A percentile compares a stretch with the other conserved stretches of the same genome.
phyloP scores from a whole-genome alignment of 2,888 invertebrate species.

The Nephrotoma guestfalica region DNA sequence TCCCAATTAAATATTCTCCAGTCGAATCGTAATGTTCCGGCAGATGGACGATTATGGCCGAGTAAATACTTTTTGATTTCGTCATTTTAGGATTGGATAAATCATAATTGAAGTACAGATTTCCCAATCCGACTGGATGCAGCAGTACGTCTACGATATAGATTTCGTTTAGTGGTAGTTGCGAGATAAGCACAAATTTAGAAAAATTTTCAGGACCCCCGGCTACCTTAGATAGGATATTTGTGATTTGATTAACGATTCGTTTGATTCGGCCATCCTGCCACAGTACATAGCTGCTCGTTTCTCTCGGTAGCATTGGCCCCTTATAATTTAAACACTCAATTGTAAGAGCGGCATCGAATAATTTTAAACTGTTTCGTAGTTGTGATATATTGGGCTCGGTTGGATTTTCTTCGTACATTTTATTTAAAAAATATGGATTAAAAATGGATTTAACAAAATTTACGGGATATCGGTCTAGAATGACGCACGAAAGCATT shows the following conservation, averaged over 20 bases:
- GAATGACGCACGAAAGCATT: slow-evolving; percentile 46
- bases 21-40: slow-evolving; percentile 51
- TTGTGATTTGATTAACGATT: slow-evolving; percentile 34
- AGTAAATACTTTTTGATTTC: slow-evolving; percentile 28
- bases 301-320: slow-evolving; percentile 40
- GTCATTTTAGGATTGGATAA: slow-evolving; percentile 23
- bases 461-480: slow-evolving; percentile 44
- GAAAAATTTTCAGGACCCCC: slow-evolving; percentile 36
- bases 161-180: slow-evolving; percentile 39
- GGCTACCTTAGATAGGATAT: slow-evolving; percentile 31
- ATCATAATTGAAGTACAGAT: slow-evolving; percentile 35
- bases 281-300: slow-evolving; percentile 35
- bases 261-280: slow-evolving; percentile 40
- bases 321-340: slow-evolving; percentile 44
- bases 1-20: slow-evolving; percentile 40
- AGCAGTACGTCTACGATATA: slow-evolving; percentile 46
- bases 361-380: slow-evolving; percentile 39
- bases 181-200: slow-evolving; percentile 36
- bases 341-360: slow-evolving; percentile 48
- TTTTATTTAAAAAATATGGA: slow-evolving; percentile 42
- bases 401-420: slow-evolving; percentile 28
- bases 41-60: slow-evolving; percentile 44
- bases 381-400: slow-evolving; percentile 32
- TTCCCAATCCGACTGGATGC: slow-evolving; percentile 34
- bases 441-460: slow-evolving; percentile 44